Conservation (phyloP, 2,888 invertebrate species). For the Scrobipalpa costella region DNA sequence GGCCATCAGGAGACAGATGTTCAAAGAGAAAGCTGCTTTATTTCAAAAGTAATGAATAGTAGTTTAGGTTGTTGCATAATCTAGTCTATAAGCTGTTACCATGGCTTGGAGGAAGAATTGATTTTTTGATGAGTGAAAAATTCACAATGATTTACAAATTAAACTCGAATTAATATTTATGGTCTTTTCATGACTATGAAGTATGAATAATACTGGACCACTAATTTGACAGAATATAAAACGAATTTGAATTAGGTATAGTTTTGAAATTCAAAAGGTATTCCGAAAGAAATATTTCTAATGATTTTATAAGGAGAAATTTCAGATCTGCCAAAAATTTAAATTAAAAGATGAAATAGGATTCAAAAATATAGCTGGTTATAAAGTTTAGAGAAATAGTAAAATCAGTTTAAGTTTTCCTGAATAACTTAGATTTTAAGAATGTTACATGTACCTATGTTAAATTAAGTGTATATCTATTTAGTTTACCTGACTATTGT, state of each 20-base stretch:
- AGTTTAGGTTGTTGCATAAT: slow-evolving; percentile 48
- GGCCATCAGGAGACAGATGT: slow-evolving; percentile 89
- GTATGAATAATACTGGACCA: neutral
- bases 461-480: neutral
- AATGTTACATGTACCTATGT: slow-evolving; percentile 6
- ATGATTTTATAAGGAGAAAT: neutral
- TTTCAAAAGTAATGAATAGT: slow-evolving; percentile 78
- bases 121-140: neutral
- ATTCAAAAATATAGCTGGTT: neutral
- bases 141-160: too few species aligned
- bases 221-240: slow-evolving; percentile 1
- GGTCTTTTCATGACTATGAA: neutral
- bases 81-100: slow-evolving; percentile 79
- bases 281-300: neutral
- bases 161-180: too few species aligned
- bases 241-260: neutral
- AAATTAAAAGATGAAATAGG: neutral
- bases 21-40: slow-evolving; percentile 93
- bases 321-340: neutral
- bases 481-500: neutral
- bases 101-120: slow-evolving; percentile 49
- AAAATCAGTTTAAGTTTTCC: neutral
- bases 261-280: neutral
- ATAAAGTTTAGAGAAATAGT: neutral
- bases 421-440: neutral